Evolutionary conservation across 2,113 vertebrate species (phyloP), one percentile per base, ranked within the genome.

Genomic region (Todiramphus saurophagus): DNA sequence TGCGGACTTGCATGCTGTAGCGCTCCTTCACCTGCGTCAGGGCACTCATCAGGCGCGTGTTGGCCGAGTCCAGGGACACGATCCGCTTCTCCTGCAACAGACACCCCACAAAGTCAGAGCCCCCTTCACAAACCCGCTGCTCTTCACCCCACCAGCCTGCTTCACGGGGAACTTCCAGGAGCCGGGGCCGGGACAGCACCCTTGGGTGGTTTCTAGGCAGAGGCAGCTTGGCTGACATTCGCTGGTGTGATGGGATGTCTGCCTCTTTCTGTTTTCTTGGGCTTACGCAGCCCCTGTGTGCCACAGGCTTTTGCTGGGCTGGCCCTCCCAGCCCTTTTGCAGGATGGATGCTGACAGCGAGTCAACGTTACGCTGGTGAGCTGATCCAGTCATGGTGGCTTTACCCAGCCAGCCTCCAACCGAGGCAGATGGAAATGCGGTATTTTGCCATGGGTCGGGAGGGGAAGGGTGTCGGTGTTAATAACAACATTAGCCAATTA

Each of bases 11-110:
- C 92, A 98, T 87, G 97, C 98, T 98, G 98, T 99, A 99, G 70
- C 98, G 99, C 97, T 99, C 99, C 98, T 99, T 99, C 97, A 99
- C 99, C 94, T 99, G 99, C 5, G 99, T 99, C 97, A 99, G 98
- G 16, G 99, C 99, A 14, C 98, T 98, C 99, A 99, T 99, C 94
- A 99, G 98, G 64, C 99, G 98, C 0, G 98, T 98, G 98, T 99
- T 99, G 88, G 99, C 99, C 2, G 98, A 98, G 88, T 99, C 99
- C 98, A 99, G 98, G 9, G 98, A 99, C 89, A 96, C 94, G 96
- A 99, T 99, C 97, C 99, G 98, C 96, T 99, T 98, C 98, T 99
- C 99, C 99, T 99, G 97, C 80, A 98, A 98, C 89, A 97, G 27
- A 96, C 96, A 94, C 9, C 86, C 53, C 87, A 5, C n/a, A 62